Evolutionary conservation across 2,113 vertebrate species (phyloP), one percentile per base, ranked within the genome.

Genomic region (Tragelaphus strepsiceros): DNA sequence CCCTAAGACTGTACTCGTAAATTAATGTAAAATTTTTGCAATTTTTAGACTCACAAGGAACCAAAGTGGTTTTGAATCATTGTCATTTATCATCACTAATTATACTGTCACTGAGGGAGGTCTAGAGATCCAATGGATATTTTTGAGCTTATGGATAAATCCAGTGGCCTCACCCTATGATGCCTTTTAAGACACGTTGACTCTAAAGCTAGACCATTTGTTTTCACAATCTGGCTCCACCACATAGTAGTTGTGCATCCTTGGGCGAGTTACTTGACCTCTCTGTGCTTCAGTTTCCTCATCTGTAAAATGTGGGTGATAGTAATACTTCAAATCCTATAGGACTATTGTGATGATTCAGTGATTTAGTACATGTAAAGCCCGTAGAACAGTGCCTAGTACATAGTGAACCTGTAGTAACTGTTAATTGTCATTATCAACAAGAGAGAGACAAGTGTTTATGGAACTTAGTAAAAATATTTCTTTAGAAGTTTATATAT

Each of bases 61-160:
- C 53, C 15, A 26, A 64, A 56, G 46, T 89, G 26, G 26, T 91
- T 92, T 93, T 93, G 16, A 61, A 89, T 89, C 14, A 90, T 77
- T 39, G 87, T 58, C 13, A 83, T n/a, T 35, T 83, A 12, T 88
- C 16, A 91, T 81, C 43, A 88, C 35, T 88, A 94, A 59, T 89
- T 95, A 54, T n/a, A 83, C 15, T 62, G 5, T 53, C 51, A 95
- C 12, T 51, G 74, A 95, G n/a, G 77, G n/a, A 71, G 67, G 67
- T 62, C 53, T 89, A 78, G 61, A 96, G 35, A 87, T 19, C n/a
- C 22, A 93, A 19, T 61, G 80, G 51, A 22, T 61, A 86, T 86
- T 97, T 92, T 89, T 89, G 30, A 95, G 16, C 3, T 43, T 71
- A 67, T 89, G 54, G n/a, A 77, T 82, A 98, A 96, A 88, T 74